Base-by-base conservation (phyloP, 2,888 invertebrate genomes). In the Tenthredo amoena region DNA sequence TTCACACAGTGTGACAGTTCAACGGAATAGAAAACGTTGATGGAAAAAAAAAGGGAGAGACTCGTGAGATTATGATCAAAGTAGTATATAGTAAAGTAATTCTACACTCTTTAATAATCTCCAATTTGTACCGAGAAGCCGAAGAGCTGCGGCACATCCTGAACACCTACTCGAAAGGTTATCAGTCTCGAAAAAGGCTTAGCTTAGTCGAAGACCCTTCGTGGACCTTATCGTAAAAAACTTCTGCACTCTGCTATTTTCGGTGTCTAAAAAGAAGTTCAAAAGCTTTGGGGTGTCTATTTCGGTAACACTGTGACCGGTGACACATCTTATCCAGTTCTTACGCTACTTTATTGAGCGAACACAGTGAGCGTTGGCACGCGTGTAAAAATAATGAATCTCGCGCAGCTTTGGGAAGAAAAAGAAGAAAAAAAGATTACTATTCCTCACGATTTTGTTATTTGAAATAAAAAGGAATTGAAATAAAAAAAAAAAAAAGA, bases 161-260 rank as follows among this genome's bases (percentile, higher is more conserved):
- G 55, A 26, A 26, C 21, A 62, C 10, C 62, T 26, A 37, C 15
- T 71, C 71, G n/a, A 71, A n/a, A 37, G 18, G 37, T 37, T 37
- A 37, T 71, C 26, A 55, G 12, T 12, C 7, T 0, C 12, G 34
- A 43, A 6, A 68, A 15, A 50, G 31, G 34, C 26, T 5, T 18
- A 77, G 1, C 5, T 2, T 9, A 31, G 31, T 50, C 15, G 18
- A 18, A 77, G 40, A 40, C 79, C 79, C 40, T 40, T 81, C 21
- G 40, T 37, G 58, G 40, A 81, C 62, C 15, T 81, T 81, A 81
- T 81, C 79, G 58, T 81, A 26, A 18, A 58, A 62, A 81, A 81
- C 58, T 81, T 81, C 79, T 81, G 79, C 79, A 81, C 37, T 62
- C 58, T 21, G 58, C 79, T 81, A 81, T 81, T 81, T 81, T 62